A percentile compares a stretch with the other conserved stretches of the same genome.
phyloP scores from a whole-genome alignment of 2,797 vertebrate genomes.

The Euthynnus affinis region DNA sequence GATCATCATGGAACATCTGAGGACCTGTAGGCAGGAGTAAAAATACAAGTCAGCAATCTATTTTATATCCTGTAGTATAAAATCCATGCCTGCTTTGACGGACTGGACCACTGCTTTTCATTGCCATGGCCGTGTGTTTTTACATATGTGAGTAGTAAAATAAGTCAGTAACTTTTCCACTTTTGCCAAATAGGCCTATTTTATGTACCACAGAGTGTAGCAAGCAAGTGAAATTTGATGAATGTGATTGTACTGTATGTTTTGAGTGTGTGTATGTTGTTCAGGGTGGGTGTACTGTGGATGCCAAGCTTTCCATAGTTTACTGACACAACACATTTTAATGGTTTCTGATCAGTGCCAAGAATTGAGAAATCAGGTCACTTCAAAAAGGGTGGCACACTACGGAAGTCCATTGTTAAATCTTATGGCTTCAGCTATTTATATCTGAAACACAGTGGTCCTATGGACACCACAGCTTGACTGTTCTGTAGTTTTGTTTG shows the following conservation, averaged over 20 bases:
- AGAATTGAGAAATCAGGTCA: slow-evolving; percentile 77
- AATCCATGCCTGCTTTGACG: slow-evolving; percentile 41
- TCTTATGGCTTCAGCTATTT: slow-evolving; percentile 56
- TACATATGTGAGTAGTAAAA: slow-evolving; percentile 76
- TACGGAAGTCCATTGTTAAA: slow-evolving; percentile 67
- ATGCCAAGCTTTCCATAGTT: slow-evolving; percentile 69
- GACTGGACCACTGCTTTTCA: slow-evolving; percentile 47
- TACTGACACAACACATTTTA: slow-evolving; percentile 82
- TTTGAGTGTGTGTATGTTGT: slow-evolving; percentile 34
- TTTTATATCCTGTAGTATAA: slow-evolving; percentile 10
- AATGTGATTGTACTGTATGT: slow-evolving; percentile 13
- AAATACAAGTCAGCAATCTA: slow-evolving; percentile 34
- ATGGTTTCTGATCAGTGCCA: slow-evolving; percentile 70
- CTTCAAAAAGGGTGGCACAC: slow-evolving; percentile 64
- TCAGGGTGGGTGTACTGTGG: slow-evolving; percentile 47
- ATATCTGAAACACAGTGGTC: slow-evolving; percentile 45
- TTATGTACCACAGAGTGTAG: slow-evolving; percentile 57
- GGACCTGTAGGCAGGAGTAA: slow-evolving; percentile 10
- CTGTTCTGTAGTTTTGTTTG: slow-evolving; percentile 5
- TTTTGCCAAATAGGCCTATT: slow-evolving; percentile 61
- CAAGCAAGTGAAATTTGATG: slow-evolving; percentile 29
- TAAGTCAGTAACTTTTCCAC: slow-evolving; percentile 29
- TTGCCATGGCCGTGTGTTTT: slow-evolving; percentile 50
- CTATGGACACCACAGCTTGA: slow-evolving; percentile 49
- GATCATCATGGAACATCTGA: slow-evolving; percentile 51